Base-by-base conservation (phyloP, 2,888 invertebrate genomes). In the Lamellibrachia columna region DNA sequence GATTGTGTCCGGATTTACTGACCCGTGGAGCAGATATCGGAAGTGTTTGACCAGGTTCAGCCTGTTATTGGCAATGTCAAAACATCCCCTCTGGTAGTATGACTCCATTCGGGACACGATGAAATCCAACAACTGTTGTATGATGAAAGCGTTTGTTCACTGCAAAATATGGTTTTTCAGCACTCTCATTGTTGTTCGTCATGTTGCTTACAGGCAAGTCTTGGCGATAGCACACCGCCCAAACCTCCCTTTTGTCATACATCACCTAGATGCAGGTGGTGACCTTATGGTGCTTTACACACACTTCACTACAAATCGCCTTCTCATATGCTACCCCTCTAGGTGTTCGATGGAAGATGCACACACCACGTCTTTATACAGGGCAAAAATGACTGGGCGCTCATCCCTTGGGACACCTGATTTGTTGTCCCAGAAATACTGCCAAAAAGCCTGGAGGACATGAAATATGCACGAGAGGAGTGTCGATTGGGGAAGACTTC, bases 151-250 rank as follows among this genome's bases (percentile, higher is more conserved):
- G 0, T 91, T 92, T 7, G 60, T 75, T 7, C 92, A 60, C 3
- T 7, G 28, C 28, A 93, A 91, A 4, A 93, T 28, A 7, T 53
- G 11, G 53, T 93, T 92, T 91, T 93, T 93, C 2, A 93, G 90
- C 8, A 92, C 92, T 4, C 90, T n/a, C 90, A 93, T 93, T 7
- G 93, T 92, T 93, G 53, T 93, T 93, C 9, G 92, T 93, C 7
- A n/a, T 93, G 53, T 93, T 92, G 9, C 53, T 22, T 11, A 75
- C 55, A 3, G 60, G 90, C n/a, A 93, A n/a, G 52, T 93, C 92
- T 8, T 4, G n/a, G 8, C 93, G 92, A 52, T 7, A 90, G 53
- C 90, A 40, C 8, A 90, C 9, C 22, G 92, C 90, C 92, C 92
- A 92, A 0, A n/a, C 40, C 1, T 53, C 7, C 7, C 52, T 3